Base-by-base conservation (phyloP, 2,797 vertebrate genomes). In the Anableps anableps region DNA sequence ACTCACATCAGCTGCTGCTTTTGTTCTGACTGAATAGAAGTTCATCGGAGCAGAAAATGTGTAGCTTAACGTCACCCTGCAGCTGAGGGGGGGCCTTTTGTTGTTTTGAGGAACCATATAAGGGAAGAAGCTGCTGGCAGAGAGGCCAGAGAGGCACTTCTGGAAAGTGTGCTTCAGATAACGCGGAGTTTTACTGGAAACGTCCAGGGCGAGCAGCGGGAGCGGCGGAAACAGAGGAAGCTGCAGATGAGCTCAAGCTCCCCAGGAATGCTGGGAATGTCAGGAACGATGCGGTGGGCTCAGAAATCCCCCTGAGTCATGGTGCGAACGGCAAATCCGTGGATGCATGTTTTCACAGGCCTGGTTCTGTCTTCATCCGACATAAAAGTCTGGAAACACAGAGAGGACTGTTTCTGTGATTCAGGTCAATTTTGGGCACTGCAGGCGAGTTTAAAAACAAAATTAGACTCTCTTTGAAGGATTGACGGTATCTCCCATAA, bases 261-360 rank as follows among this genome's bases (percentile, higher is more conserved):
- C 76, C 14, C n/a, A 86, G 87, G 91, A 91, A 92, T 90, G 88
- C 81, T 1, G 76, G 53, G 85, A 91, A 91, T 86, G 88, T 72
- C 13, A 19, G 1, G 60, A 70, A 26, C 6, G 16, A 31, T 76
- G 81, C 85, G 34, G 36, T 76, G 78, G 81, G 88, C 73, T 55
- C 74, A 78, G 74, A 50, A 64, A 72, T 53, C 55, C 34, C 68
- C 38, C 26, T 64, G 11, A 51, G 62, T 21, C 55, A 3, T 3
- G 1, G 2, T 8, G 4, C 53, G 41, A 45, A 72, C 4, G 16
- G 21, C 2, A 10, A n/a, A 17, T 29, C 16, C n/a, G n/a, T 51
- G 31, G 17, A 36, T 47, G 10, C 29, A 29, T 21, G 14, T 11
- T 75, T 1, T 62, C 26, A 29, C 43, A 29, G 21, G n/a, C 5